phyloP scores from a whole-genome alignment of 2,888 invertebrate species.

The Malthinus seriepunctatus region DNA sequence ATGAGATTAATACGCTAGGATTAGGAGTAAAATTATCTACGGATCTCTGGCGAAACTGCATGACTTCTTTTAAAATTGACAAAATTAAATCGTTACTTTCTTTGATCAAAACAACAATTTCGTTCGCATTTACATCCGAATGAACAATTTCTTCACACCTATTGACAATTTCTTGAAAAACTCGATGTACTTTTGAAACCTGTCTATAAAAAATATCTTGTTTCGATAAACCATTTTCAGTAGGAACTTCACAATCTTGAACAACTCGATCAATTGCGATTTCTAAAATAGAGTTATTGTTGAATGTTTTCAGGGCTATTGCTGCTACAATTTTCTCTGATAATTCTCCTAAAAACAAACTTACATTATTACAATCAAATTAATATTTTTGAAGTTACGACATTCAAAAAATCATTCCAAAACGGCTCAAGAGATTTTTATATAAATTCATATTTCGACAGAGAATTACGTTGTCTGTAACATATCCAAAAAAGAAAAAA shows the following conservation, averaged over 20 bases:
- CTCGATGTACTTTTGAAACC: constrained; percentile 67
- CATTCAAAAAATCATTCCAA: too few species aligned
- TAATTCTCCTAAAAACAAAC: constrained; percentile 59
- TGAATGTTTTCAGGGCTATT: constrained; percentile 68
- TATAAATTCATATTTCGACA: too few species aligned
- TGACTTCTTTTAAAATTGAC: constrained; percentile 68
- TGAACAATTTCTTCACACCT: constrained; percentile 64
- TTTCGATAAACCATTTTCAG: constrained; percentile 61
- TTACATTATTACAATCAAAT: constrained; percentile 47
- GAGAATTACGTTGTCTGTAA: too few species aligned
- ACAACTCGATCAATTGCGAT: constrained; percentile 63
- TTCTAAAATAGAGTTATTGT: constrained; percentile 59
- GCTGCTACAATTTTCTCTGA: constrained; percentile 82
- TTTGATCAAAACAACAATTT: constrained; percentile 59
- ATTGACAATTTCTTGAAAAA: constrained; percentile 65
- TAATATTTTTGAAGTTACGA: too few species aligned
- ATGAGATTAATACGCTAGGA: constrained; percentile 46
- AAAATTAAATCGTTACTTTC: constrained; percentile 64
- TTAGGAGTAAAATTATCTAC: constrained; percentile 57
- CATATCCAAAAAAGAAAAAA: too few species aligned
- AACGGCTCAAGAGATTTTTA: too few species aligned
- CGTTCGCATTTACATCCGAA: constrained; percentile 61
- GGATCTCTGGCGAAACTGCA: constrained; percentile 65
- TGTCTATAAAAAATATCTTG: constrained; percentile 78
- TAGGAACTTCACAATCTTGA: constrained; percentile 52